A percentile compares a stretch with the other conserved stretches of the same genome.
Evolutionary conservation across 2,888 invertebrate genomes (phyloP).

Genomic region (Ichneumon xanthorius): DNA sequence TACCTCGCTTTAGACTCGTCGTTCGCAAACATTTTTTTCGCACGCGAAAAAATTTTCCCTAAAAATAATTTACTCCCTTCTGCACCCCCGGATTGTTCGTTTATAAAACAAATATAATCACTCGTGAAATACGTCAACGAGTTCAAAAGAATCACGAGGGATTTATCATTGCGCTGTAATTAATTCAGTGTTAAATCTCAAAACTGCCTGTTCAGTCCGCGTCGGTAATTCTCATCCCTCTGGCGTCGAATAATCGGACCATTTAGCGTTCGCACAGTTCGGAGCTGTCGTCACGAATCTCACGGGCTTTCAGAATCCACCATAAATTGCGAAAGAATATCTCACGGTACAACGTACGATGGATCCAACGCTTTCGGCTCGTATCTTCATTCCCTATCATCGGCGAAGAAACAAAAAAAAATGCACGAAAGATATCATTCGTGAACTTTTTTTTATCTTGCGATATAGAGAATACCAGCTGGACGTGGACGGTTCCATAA

Average conservation of each 20-base stretch:
- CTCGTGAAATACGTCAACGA: background rate
- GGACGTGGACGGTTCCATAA: conserved; percentile 31
- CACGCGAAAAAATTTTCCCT: background rate
- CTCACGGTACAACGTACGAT: background rate
- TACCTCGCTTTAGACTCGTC: background rate
- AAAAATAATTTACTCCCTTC: background rate
- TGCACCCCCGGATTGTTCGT: background rate
- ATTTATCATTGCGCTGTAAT: conserved; percentile 29
- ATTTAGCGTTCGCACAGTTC: conserved; percentile 21
- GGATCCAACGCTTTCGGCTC: background rate
- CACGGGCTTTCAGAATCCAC: conserved; percentile 1
- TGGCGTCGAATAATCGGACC: conserved; percentile 41
- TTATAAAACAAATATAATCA: background rate
- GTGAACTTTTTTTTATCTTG: too few relatives aligned
- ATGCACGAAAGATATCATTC: background rate
- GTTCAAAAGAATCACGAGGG: conserved; percentile 39
- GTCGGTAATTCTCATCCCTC: conserved; percentile 39
- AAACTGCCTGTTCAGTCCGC: conserved; percentile 42
- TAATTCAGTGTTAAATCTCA: conserved; percentile 43
- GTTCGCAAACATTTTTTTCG: background rate
- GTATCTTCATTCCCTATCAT: conserved; percentile 13
- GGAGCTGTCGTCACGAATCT: conserved; percentile 28
- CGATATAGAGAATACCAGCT: conserved; percentile 26
- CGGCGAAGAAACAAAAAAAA: conserved; percentile 5
- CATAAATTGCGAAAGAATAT: conserved; percentile 1